These are phyloP conservation scores for Brachionus rubens DNA, from an alignment of 1,140 invertebrate genomes.

Conservation along the genomic window DNA sequence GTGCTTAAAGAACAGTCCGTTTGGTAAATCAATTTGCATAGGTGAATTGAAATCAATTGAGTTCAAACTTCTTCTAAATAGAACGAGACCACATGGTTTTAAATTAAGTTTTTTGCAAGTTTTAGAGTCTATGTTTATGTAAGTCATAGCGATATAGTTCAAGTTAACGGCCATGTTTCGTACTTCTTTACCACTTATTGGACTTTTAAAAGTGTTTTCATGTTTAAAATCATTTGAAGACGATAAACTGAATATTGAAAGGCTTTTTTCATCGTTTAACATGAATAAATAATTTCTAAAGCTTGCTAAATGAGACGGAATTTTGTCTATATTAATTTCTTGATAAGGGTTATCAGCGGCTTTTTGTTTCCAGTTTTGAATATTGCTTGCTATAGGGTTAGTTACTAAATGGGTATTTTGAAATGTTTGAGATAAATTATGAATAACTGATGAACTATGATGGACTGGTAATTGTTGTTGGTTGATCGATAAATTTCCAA, in stretches of 20 bases:
- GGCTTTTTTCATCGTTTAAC: slow-evolving; percentile 8
- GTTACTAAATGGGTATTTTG: not conserved
- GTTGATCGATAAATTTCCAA: not conserved
- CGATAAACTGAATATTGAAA: not conserved
- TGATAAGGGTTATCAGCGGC: not conserved
- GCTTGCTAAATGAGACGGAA: not conserved
- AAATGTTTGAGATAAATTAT: not conserved
- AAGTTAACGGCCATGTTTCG: not conserved
- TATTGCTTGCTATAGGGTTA: not conserved
- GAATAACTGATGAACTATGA: not conserved
- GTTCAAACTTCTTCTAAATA: not conserved
- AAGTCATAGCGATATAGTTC: not conserved
- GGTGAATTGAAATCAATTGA: slow-evolving; percentile 9
- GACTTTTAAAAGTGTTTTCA: not conserved
- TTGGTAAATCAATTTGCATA: not conserved
- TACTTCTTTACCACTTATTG: not conserved
- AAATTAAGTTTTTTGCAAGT: not conserved
- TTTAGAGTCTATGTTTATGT: not conserved
- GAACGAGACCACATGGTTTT: not conserved
- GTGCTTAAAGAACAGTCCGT: not conserved
- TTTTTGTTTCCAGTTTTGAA: slow-evolving; percentile 26
- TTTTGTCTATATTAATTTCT: not conserved
- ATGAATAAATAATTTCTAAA: slow-evolving; percentile 42
- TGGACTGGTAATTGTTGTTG: not conserved
- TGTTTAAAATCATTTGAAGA: not conserved